A percentile compares a stretch with the other conserved stretches of the same genome.
Evolutionary conservation across 2,888 invertebrate genomes (phyloP).

Genomic region (Hydrotaea cyrtoneurina): DNA sequence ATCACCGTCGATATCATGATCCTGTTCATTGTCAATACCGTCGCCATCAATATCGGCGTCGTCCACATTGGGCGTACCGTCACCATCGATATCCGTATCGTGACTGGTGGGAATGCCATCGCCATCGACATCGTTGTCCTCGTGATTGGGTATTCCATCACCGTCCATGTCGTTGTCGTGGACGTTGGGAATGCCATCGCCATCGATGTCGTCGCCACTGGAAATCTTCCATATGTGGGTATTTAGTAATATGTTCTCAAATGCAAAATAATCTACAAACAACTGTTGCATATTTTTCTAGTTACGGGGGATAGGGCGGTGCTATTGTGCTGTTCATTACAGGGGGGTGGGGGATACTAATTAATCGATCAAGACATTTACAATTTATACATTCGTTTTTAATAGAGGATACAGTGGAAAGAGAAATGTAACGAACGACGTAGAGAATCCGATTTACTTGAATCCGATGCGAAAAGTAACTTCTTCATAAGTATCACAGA

Average conservation of each 20-base stretch:
- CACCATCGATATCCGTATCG: conserved; percentile 69
- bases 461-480: neutral
- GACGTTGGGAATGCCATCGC: conserved; percentile 80
- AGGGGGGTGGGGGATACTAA: neutral
- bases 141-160: conserved; percentile 73
- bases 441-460: neutral
- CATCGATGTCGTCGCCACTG: conserved; percentile 80
- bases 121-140: conserved; percentile 68
- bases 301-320: neutral
- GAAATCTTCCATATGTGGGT: conserved; percentile 75
- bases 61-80: conserved; percentile 81
- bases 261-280: conserved; percentile 70
- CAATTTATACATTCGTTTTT: neutral
- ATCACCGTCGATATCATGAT: conserved; percentile 73
- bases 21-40: conserved; percentile 65
- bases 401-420: neutral
- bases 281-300: conserved; percentile 60
- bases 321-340: conserved; percentile 2
- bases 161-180: conserved; percentile 75
- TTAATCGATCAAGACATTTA: conserved; percentile 7
- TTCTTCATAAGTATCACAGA: neutral
- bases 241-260: conserved; percentile 69
- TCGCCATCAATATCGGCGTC: conserved; percentile 76
- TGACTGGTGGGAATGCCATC: conserved; percentile 69
- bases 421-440: neutral